Evolutionary conservation across 2,888 invertebrate genomes (phyloP), one percentile per base, ranked within the genome.

Genomic region (Meliscaeva auricollis): DNA sequence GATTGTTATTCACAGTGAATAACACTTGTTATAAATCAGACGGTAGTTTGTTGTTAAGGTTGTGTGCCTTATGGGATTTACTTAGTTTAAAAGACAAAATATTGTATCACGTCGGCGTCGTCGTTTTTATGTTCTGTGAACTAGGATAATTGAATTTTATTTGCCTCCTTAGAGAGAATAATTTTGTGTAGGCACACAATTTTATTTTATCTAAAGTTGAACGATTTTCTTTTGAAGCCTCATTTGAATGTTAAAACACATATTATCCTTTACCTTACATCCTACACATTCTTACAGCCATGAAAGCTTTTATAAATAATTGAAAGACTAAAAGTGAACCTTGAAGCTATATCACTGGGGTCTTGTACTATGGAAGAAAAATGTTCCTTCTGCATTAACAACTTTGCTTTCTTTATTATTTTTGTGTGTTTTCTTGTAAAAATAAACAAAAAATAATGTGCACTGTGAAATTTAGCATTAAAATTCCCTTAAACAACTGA

Each of bases 131-230:
- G 22, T 60, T 0, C 41, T 60, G 22, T 41, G 60, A 60, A 60
- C 26, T 44, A 62, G 26, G 44, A 44, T 62, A 62, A 62, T 62
- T 62, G 26, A 62, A 44, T 62, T 62, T 62, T 30, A 62, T 30
- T 15, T 62, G n/a, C 15, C 11, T 30, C 44, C 2, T 44, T 44
- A 44, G 15, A 62, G 44, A 17, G 44, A 26, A 1, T 20, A 58
- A 8, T 9, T 3, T n/a, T 38, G 20, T 13, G 13, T 3, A 35
- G 13, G 17, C 1, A 26, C 26, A 26, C 26, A 26, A 26, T n/a
- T n/a, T n/a, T n/a, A n/a, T n/a, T n/a, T n/a, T 3, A 26, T 3
- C 2, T 4, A 26, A 7, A 35, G 35, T 35, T 35, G 35, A 35
- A 9, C 6, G 7, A 7, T 35, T 35, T 41, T 41, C 13, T 41